Conservation (phyloP, 2,888 invertebrate species). For the Tanytarsus gracilentus region DNA sequence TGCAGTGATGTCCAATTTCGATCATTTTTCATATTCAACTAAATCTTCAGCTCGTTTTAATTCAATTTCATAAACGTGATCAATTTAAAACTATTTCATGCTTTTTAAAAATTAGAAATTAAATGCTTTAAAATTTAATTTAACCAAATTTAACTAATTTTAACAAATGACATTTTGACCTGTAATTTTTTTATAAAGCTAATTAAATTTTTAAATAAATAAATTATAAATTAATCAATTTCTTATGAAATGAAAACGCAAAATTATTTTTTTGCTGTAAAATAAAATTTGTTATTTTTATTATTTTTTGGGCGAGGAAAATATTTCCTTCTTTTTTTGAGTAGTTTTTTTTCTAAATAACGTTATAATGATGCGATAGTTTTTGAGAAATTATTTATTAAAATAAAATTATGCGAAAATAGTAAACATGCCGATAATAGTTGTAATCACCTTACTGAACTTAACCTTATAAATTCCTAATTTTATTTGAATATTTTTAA, state of each 20-base stretch:
- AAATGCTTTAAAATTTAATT: too few relatives aligned
- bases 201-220: not conserved
- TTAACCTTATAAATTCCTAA: not conserved
- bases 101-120: too few relatives aligned
- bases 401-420: not conserved
- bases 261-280: slow-evolving; percentile 20
- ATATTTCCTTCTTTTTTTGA: not conserved
- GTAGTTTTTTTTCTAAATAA: not conserved
- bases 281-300: slow-evolving; percentile 23
- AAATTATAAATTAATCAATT: not conserved
- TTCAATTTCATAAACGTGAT: too few relatives aligned
- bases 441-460: not conserved
- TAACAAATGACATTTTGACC: too few relatives aligned
- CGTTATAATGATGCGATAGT: not conserved
- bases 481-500: not conserved
- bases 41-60: too few relatives aligned
- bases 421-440: slow-evolving; percentile 18
- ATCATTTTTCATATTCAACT: too few relatives aligned
- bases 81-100: too few relatives aligned
- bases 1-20: too few relatives aligned
- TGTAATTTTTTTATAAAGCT: too few relatives aligned
- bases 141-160: too few relatives aligned
- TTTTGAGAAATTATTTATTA: not conserved
- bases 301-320: not conserved
- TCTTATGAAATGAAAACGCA: not conserved